Conservation (phyloP, 1,140 invertebrate genomes). For the Asbolus verrucosus region DNA sequence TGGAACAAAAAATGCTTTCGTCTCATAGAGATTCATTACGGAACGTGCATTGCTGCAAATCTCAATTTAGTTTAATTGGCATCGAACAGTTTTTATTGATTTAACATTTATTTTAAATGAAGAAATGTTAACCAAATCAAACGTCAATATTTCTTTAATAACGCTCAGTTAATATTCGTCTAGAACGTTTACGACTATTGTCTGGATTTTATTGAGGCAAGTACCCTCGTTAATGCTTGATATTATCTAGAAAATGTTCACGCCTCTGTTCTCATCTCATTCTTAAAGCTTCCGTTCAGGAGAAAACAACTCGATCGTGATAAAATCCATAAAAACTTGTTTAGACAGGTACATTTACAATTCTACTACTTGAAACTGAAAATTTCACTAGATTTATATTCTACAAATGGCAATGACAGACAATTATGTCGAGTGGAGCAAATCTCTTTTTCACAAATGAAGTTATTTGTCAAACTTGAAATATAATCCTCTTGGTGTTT, state of each 20-base stretch:
- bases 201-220: neutral
- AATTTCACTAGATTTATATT: neutral
- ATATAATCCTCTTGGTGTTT: slow-evolving; percentile 4
- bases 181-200: neutral
- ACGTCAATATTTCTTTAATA: neutral
- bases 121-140: neutral
- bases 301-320: slow-evolving; percentile 2
- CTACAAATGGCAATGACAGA: neutral
- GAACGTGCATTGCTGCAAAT: neutral
- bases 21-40: slow-evolving; percentile 10
- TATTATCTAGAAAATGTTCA: neutral
- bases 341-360: slow-evolving; percentile 2
- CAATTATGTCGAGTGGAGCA: neutral
- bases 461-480: slow-evolving; percentile 29
- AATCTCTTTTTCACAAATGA: neutral
- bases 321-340: neutral
- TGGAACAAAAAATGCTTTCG: slow-evolving; percentile 13
- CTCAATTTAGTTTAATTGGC: neutral
- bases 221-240: neutral
- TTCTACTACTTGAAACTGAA: neutral
- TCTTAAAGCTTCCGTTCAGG: neutral
- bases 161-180: neutral
- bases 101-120: neutral
- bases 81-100: neutral
- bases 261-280: neutral